These are phyloP conservation scores for Coreius guichenoti DNA, from an alignment of 2,797 vertebrate species.

Conservation along the genomic window DNA sequence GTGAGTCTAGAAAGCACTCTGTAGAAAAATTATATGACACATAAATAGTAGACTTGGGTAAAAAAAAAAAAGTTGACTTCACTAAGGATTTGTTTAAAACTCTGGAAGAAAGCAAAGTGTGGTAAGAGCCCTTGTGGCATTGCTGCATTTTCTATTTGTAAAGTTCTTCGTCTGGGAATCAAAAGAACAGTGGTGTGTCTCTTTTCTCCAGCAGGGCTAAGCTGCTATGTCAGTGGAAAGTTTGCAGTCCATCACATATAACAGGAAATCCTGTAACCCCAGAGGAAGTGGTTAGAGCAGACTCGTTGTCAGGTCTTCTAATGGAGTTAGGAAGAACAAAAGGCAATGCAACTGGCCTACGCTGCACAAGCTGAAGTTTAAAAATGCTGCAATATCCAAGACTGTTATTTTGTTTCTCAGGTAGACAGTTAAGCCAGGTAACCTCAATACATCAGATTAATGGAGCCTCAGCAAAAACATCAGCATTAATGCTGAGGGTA, in stretches of 20 bases:
- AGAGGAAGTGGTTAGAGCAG: constrained; percentile 56
- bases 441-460: constrained; percentile 7
- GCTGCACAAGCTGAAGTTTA: not conserved
- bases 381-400: constrained; percentile 12
- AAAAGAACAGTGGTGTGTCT: constrained; percentile 28
- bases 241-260: constrained; percentile 52
- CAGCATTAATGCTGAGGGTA: constrained; percentile 8
- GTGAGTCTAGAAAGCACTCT: not conserved
- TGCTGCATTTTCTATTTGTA: constrained; percentile 28
- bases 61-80: not conserved
- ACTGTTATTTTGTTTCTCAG: constrained; percentile 8
- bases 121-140: not conserved
- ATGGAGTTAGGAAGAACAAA: constrained; percentile 37
- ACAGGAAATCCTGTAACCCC: constrained; percentile 60
- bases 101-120: not conserved
- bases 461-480: constrained; percentile 15
- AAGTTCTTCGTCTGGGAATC: constrained; percentile 29
- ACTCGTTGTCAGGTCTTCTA: constrained; percentile 44
- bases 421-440: not conserved
- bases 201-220: constrained; percentile 47
- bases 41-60: not conserved
- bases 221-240: constrained; percentile 59
- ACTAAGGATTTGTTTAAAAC: not conserved
- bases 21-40: constrained; percentile 11
- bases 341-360: not conserved